Evolutionary conservation across 2,888 invertebrate genomes (phyloP).

Genomic region (Zygogramma bicolorata): DNA sequence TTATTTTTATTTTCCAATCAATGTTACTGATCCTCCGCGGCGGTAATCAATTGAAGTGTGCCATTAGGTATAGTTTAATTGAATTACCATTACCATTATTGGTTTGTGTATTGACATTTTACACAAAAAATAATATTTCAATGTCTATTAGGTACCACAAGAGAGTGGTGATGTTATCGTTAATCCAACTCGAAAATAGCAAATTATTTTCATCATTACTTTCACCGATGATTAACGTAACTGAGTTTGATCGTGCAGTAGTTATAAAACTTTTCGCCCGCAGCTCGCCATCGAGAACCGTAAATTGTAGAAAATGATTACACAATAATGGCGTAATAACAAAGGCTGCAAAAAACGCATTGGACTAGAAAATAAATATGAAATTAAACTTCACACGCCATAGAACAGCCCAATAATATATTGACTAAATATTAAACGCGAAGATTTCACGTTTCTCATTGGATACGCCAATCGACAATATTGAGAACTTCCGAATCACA

Average conservation of each 20-base stretch:
- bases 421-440: background rate
- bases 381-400: conserved; percentile 9
- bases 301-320: background rate
- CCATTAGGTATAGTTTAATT: no score
- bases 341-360: background rate
- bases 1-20: no score
- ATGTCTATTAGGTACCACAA: no score
- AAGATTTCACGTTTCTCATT: conserved; percentile 5
- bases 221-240: background rate
- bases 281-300: background rate
- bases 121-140: no score
- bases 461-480: background rate
- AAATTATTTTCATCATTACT: background rate
- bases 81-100: no score
- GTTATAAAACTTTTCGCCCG: background rate
- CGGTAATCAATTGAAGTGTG: no score
- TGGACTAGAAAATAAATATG: conserved; percentile 1
- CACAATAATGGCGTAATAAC: background rate
- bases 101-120: no score
- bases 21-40: no score
- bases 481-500: background rate
- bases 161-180: background rate
- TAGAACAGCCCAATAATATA: background rate
- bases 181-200: background rate
- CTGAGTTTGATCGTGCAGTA: background rate